Percentiles rank a stretch among this genome's conserved stretches.
Evolutionary conservation across 2,113 vertebrate genomes (phyloP).

Genomic region (Cyanoderma ruficeps): DNA sequence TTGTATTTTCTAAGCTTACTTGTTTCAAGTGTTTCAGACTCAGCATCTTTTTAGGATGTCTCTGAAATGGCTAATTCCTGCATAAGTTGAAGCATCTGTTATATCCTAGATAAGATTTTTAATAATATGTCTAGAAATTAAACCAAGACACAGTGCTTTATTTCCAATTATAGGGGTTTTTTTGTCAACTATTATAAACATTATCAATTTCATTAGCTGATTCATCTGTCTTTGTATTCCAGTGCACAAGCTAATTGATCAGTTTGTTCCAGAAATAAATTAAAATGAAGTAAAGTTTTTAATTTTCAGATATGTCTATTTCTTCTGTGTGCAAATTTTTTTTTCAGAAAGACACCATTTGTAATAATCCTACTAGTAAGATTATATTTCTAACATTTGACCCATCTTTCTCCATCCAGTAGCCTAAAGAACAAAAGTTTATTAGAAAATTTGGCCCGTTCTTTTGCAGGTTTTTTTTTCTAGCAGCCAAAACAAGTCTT

Average conservation of each 20-base stretch:
- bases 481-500: background rate
- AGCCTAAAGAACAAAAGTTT: background rate
- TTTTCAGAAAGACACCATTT: background rate
- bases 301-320: background rate
- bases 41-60: background rate
- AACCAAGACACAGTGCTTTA: background rate
- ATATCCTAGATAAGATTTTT: background rate
- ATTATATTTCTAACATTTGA: background rate
- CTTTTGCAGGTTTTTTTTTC: background rate
- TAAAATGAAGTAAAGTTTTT: background rate
- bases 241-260: background rate
- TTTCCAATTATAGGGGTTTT: background rate
- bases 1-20: background rate
- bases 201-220: background rate
- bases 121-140: background rate
- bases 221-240: background rate
- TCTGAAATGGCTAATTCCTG: background rate
- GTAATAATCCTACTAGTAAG: background rate
- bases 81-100: background rate
- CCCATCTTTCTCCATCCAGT: background rate
- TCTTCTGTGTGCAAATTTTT: background rate
- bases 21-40: background rate
- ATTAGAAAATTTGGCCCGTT: background rate
- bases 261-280: background rate
- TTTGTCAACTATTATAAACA: background rate